Percentiles rank a stretch among this genome's conserved stretches.
Evolutionary conservation across 2,888 invertebrate genomes (phyloP).

Genomic region (Ormyrus rosae): DNA sequence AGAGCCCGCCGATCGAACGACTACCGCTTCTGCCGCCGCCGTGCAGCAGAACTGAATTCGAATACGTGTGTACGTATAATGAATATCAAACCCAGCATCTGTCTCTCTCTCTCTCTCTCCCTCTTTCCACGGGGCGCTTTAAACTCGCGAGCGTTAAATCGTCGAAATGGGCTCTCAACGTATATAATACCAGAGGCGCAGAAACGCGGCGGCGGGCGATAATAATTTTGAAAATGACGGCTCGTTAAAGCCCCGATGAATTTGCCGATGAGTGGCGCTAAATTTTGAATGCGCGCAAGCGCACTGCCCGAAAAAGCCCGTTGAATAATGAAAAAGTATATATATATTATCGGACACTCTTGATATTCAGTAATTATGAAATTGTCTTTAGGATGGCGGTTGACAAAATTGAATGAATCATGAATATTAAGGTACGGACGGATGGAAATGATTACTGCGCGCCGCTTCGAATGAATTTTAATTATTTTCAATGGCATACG

Average conservation of each 20-base stretch:
- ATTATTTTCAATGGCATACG: slow-evolving; percentile 1
- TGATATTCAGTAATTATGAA: slow-evolving; percentile 24
- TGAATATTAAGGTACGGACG: slow-evolving; percentile 6
- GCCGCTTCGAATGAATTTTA: slow-evolving; percentile 2
- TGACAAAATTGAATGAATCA: slow-evolving; percentile 38
- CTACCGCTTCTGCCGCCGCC: too few relatives aligned
- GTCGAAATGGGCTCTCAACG: slow-evolving; percentile 26
- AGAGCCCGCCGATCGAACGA: background rate
- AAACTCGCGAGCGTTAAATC: slow-evolving; percentile 12
- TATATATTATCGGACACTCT: background rate
- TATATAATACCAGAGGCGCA: background rate
- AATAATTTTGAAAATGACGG: slow-evolving; percentile 37
- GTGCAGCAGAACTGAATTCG: background rate
- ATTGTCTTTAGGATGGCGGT: slow-evolving; percentile 8
- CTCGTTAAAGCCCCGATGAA: slow-evolving; percentile 33
- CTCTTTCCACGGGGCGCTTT: background rate
- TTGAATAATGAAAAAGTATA: slow-evolving; percentile 16
- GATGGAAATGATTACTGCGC: slow-evolving; percentile 29
- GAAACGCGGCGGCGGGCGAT: background rate
- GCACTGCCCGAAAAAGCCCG: slow-evolving; percentile 7
- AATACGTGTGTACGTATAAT: background rate
- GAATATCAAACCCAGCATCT: background rate
- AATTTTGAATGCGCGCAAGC: background rate
- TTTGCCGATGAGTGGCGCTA: background rate
- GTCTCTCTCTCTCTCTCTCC: background rate